Percentiles rank a stretch among this genome's conserved stretches.
Evolutionary conservation across 2,797 vertebrate species (phyloP).

Genomic region (Leucoraja ocellata): DNA sequence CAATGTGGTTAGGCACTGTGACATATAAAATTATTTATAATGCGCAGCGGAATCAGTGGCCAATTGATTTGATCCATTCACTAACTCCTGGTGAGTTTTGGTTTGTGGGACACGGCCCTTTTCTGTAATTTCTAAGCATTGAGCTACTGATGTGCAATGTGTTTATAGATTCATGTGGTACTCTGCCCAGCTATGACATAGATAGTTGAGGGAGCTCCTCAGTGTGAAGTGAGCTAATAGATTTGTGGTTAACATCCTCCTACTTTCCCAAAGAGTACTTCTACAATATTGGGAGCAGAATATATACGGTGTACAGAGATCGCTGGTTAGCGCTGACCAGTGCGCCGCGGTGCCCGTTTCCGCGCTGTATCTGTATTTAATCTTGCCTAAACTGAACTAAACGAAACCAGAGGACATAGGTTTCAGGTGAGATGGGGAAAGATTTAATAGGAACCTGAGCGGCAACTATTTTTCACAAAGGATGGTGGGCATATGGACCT

Average conservation of each 20-base stretch:
- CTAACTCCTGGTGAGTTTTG: neutral
- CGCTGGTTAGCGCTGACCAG: no score
- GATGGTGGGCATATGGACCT: no score
- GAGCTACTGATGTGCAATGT: neutral
- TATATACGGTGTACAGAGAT: no score
- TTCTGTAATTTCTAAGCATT: neutral
- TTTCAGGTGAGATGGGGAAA: no score
- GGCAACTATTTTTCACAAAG: no score
- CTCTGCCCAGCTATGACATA: neutral
- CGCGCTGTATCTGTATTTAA: no score
- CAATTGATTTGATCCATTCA: neutral
- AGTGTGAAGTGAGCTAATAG: neutral
- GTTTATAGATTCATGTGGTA: neutral
- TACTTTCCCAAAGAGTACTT: neutral
- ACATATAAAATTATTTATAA: conserved; percentile 25
- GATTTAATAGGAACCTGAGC: no score
- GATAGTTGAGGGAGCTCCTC: neutral
- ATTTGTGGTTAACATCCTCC: neutral
- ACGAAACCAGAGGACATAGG: no score
- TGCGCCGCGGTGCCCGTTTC: no score
- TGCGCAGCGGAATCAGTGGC: neutral
- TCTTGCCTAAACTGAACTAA: no score
- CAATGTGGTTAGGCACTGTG: neutral
- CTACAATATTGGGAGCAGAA: neutral
- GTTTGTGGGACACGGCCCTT: neutral